phyloP scores from a whole-genome alignment of 2,113 vertebrate genomes.

The Pycnonotus jocosus region DNA sequence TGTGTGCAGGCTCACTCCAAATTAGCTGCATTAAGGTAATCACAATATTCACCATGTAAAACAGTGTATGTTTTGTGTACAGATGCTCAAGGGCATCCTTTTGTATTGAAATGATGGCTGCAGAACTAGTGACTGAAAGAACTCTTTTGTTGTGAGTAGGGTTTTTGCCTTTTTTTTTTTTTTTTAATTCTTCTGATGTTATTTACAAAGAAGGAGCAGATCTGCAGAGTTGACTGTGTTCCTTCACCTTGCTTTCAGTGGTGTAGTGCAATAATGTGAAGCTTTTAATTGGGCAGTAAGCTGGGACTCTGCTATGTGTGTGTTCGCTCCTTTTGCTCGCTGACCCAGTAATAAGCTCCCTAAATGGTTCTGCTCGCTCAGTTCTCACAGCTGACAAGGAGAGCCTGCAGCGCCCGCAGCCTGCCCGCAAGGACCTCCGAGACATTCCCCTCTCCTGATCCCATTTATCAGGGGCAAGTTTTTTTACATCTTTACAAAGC shows the following conservation, averaged over 20 bases:
- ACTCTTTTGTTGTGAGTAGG: neutral
- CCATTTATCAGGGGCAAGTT: neutral
- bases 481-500: neutral
- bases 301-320: neutral
- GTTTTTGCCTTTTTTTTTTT: no score
- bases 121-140: neutral
- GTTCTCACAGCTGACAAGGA: neutral
- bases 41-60: neutral
- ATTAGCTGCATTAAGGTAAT: neutral
- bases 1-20: neutral
- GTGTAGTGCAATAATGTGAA: neutral
- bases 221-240: neutral
- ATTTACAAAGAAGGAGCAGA: neutral
- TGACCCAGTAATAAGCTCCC: neutral
- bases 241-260: neutral
- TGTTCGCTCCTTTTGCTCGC: neutral
- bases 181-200: neutral
- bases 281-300: neutral
- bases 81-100: neutral
- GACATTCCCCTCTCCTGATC: neutral
- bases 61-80: neutral
- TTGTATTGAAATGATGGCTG: neutral
- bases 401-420: neutral
- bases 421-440: rapidly evolving
- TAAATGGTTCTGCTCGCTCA: neutral